A percentile compares a stretch with the other conserved stretches of the same genome.
phyloP scores from a whole-genome alignment of 2,888 invertebrate genomes.

The Cerastis leucographa region DNA sequence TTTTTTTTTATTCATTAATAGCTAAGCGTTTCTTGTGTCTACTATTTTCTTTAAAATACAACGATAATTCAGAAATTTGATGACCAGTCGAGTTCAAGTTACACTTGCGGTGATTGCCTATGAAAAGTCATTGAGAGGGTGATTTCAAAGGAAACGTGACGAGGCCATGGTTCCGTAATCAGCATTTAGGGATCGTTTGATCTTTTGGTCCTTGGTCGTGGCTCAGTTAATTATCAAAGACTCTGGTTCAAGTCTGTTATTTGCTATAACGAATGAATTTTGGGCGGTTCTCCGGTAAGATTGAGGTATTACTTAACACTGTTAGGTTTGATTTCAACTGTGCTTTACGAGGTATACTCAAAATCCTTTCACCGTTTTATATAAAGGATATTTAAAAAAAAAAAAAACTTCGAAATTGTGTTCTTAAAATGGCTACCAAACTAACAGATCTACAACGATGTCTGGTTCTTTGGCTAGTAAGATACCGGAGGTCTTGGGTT shows the following conservation, averaged over 20 bases:
- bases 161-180: slow-evolving; percentile 65
- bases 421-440: background rate
- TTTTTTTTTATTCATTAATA: too few species aligned
- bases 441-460: background rate
- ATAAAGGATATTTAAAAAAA: background rate
- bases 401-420: too few species aligned
- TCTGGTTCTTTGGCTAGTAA: background rate
- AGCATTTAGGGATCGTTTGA: slow-evolving; percentile 65
- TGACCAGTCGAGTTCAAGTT: slow-evolving; percentile 44
- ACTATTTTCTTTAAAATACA: background rate
- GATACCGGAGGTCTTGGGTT: background rate
- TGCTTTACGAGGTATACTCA: background rate
- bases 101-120: slow-evolving; percentile 53
- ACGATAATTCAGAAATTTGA: slow-evolving; percentile 7
- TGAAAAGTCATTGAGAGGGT: slow-evolving; percentile 70
- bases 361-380: background rate
- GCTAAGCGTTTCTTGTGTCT: background rate
- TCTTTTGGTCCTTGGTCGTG: slow-evolving; percentile 41
- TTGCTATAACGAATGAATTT: slow-evolving; percentile 17
- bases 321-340: background rate
- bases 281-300: slow-evolving; percentile 9
- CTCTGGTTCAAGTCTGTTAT: slow-evolving; percentile 27
- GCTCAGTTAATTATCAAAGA: slow-evolving; percentile 54
- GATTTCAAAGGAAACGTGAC: slow-evolving; percentile 74
- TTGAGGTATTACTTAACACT: slow-evolving; percentile 1